These are phyloP conservation scores for Ostrea denselamellosa DNA, from an alignment of 1,140 invertebrate species.

Conservation along the genomic window DNA sequence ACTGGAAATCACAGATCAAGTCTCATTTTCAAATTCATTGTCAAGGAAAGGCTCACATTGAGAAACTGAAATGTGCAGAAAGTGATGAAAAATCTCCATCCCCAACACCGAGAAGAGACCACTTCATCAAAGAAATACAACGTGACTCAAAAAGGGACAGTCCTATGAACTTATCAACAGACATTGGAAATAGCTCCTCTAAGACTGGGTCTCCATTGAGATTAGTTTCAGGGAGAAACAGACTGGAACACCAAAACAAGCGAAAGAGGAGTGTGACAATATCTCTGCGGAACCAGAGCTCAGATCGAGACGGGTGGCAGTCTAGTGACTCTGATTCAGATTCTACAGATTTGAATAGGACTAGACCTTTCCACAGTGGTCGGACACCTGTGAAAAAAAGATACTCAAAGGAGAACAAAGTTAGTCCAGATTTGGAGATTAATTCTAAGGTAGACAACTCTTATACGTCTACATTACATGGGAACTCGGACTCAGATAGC, in stretches of 20 bases:
- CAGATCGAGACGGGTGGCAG: conserved; percentile 45
- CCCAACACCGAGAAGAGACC: not conserved
- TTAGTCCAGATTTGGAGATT: not conserved
- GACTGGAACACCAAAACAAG: conserved; percentile 44
- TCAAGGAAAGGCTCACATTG: conserved; percentile 62
- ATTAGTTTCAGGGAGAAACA: not conserved
- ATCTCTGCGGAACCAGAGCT: conserved; percentile 47
- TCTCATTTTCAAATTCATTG: conserved; percentile 69
- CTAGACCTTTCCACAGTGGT: not conserved
- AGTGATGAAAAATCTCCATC: conserved; percentile 37
- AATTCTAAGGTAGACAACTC: conserved; percentile 25
- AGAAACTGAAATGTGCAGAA: conserved; percentile 59
- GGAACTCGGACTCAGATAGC: conserved; percentile 3
- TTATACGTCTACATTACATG: not conserved
- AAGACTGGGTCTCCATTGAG: not conserved
- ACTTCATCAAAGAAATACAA: not conserved
- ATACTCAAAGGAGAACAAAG: not conserved
- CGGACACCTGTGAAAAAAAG: conserved; percentile 21
- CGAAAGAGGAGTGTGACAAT: conserved; percentile 52
- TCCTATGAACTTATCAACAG: conserved; percentile 14
- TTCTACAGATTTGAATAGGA: not conserved
- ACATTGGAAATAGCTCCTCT: not conserved
- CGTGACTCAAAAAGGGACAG: not conserved
- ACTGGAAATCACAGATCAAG: conserved; percentile 71
- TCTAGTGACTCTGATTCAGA: conserved; percentile 53